Conservation (phyloP, 2,113 vertebrate species). For the Hassar affinis region DNA sequence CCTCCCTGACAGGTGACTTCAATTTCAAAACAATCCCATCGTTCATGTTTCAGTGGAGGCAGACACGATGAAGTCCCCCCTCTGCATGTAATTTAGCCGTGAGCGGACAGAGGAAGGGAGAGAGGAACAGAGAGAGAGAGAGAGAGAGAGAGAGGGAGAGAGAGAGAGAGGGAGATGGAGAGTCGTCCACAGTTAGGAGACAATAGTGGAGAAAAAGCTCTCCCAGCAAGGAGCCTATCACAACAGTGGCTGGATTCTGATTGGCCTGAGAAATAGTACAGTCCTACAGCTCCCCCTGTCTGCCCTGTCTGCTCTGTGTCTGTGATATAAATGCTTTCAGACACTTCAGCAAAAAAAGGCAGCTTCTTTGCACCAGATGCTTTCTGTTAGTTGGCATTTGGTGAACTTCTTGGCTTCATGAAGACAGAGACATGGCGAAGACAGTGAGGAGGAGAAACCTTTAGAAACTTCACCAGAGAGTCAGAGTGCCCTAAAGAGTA, state of each 20-base stretch:
- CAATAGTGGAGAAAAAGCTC: conserved; percentile 66
- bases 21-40: conserved; percentile 28
- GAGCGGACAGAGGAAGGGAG: conserved; percentile 57
- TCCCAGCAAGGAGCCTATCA: conserved; percentile 71
- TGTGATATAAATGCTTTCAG: conserved; percentile 44
- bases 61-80: conserved; percentile 47
- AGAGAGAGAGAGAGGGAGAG: conserved; percentile 46
- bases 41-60: conserved; percentile 32
- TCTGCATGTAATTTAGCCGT: conserved; percentile 65
- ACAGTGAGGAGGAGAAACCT: neutral
- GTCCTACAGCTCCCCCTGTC: conserved; percentile 69
- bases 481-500: neutral
- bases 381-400: conserved; percentile 35
- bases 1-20: conserved; percentile 23
- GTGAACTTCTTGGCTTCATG: conserved; percentile 35
- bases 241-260: conserved; percentile 62
- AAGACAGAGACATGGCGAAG: conserved; percentile 20
- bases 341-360: conserved; percentile 45
- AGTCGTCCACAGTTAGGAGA: conserved; percentile 66
- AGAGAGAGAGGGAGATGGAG: conserved; percentile 47
- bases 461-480: neutral
- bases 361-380: conserved; percentile 46
- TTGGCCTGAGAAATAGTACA: conserved; percentile 57
- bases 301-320: conserved; percentile 8
- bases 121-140: conserved; percentile 11